Base-by-base conservation (phyloP, 2,113 vertebrate genomes). In the Crotophaga sulcirostris region DNA sequence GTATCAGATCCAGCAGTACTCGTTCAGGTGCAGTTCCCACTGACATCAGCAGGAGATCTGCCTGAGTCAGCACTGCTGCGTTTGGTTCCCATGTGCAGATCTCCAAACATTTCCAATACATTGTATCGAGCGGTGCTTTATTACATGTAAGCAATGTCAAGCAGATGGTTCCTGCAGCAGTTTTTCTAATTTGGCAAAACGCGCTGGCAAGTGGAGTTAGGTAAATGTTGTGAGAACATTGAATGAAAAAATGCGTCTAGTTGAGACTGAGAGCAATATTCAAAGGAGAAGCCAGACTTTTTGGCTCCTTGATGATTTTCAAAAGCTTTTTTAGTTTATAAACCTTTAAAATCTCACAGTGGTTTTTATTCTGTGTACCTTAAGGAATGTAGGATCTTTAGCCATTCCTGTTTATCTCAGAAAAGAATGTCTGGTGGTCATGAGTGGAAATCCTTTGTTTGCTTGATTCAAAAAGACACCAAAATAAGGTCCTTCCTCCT, bases 91-190 rank as follows among this genome's bases (percentile, higher is more conserved):
- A 96, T 81, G 96, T 78, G 64, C 40, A 92, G 90, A 68, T 75
- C 68, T 87, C 87, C 88, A 95, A 89, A 96, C 92, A 86, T 96
- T 96, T 96, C 96, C 96, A 97, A 80, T 76, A 91, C 84, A 47
- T 6, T 80, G 84, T 66, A 24, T 54, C 10, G 62, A 87, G 81
- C 33, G 16, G 66, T 84, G 26, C 69, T 91, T 94, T 58, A 72
- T 93, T 70, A 33, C 45, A 87, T 75, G 81, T 93, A 76, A 94
- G 84, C 89, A 52, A 76, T 73, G 84, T 90, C 81, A 62, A 93
- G 89, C 95, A 96, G 92, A 96, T 96, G 93, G 85, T 92, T 95
- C 89, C 93, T 96, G 88, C 92, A 93, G 94, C 90, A 89, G 84
- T 87, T 94, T 94, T 90, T 87, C 60, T 86, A 38, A 70, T 93